These are phyloP conservation scores for Melanerpes formicivorus DNA, from an alignment of 2,113 vertebrate genomes.

Conservation along the genomic window DNA sequence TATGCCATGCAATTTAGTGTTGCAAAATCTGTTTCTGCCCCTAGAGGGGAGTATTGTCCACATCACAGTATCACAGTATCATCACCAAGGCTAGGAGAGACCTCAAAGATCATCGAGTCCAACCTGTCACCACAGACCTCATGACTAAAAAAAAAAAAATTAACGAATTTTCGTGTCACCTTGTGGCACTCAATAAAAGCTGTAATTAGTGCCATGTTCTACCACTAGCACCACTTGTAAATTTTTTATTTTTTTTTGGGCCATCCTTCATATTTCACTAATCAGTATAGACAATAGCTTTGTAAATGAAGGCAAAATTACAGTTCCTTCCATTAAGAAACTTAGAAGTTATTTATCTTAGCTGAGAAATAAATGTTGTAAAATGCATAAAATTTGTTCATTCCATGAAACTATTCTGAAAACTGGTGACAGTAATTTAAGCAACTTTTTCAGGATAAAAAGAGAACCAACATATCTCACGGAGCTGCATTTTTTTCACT, in stretches of 20 bases:
- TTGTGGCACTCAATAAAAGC: too few relatives aligned
- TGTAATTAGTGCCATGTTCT: too few relatives aligned
- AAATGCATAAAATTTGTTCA: not conserved
- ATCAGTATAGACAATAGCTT: not conserved
- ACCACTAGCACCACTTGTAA: not conserved
- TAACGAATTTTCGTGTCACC: too few relatives aligned
- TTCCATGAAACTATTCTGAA: not conserved
- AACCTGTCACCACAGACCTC: too few relatives aligned
- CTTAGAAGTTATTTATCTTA: not conserved
- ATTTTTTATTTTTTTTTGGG: not conserved
- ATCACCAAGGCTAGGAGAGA: too few relatives aligned
- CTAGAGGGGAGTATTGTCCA: constrained; percentile 60
- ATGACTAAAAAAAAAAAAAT: too few relatives aligned
- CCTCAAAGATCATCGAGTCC: too few relatives aligned
- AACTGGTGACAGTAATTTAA: not conserved
- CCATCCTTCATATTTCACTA: not conserved
- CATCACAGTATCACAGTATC: too few relatives aligned
- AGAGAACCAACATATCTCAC: not conserved
- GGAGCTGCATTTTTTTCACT: not conserved
- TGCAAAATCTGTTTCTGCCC: constrained; percentile 29
- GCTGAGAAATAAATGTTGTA: not conserved
- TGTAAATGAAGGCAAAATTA: not conserved
- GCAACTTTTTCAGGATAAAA: not conserved
- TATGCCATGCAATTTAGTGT: not conserved
- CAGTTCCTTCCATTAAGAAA: not conserved